These are phyloP conservation scores for Tanypteryx hageni DNA, from an alignment of 2,888 invertebrate genomes.

Conservation along the genomic window DNA sequence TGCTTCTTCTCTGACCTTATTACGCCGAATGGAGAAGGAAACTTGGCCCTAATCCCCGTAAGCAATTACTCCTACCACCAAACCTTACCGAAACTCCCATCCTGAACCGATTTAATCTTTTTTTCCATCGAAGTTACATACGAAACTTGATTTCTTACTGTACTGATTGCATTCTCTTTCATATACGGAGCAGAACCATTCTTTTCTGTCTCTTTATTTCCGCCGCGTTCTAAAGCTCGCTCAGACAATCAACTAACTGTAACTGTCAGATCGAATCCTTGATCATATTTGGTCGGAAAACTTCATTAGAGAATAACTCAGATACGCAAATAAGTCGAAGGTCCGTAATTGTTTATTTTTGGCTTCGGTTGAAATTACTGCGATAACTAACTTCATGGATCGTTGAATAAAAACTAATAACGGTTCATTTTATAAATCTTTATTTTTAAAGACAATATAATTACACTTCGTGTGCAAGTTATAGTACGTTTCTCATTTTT, in stretches of 20 bases:
- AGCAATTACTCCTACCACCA: not conserved
- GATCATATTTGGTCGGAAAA: not conserved
- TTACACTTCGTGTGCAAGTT: too few relatives aligned
- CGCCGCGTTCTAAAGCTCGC: not conserved
- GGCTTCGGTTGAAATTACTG: not conserved
- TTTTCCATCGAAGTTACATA: not conserved
- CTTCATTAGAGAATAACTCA: not conserved
- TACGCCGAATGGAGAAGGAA: not conserved
- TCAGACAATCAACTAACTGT: not conserved
- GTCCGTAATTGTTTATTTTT: not conserved
- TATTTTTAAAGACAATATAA: not conserved
- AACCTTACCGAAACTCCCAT: not conserved
- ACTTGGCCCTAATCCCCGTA: not conserved
- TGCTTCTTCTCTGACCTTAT: not conserved
- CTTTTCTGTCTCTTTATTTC: not conserved
- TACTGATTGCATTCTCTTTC: not conserved
- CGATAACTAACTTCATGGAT: too few relatives aligned
- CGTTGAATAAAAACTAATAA: not conserved
- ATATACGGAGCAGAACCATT: not conserved
- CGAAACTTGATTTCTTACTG: not conserved
- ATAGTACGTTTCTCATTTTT: too few relatives aligned
- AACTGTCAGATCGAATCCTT: not conserved
- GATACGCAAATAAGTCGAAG: not conserved
- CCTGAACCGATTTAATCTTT: not conserved
- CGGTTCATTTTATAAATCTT: not conserved